These are phyloP conservation scores for Astatotilapia flaviijosephi DNA, from an alignment of 2,113 vertebrate species.

Conservation along the genomic window DNA sequence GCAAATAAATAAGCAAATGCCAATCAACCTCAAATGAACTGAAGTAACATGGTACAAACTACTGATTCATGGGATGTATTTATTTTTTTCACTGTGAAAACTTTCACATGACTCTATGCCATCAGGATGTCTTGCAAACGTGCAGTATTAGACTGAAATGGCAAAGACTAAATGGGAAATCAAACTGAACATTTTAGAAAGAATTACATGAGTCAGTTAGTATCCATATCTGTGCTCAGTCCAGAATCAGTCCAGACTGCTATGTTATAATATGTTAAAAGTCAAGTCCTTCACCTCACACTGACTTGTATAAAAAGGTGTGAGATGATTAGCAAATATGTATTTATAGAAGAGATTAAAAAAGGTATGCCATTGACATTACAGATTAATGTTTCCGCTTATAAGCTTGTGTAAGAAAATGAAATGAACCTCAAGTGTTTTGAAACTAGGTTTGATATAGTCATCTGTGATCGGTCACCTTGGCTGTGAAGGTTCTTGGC, in stretches of 20 bases:
- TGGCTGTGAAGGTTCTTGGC: neutral
- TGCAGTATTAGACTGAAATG: neutral
- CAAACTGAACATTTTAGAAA: neutral
- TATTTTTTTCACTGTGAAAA: neutral
- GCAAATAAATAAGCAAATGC: neutral
- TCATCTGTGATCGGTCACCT: neutral
- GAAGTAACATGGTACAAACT: neutral
- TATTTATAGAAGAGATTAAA: neutral
- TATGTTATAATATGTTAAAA: neutral
- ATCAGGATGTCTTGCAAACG: neutral
- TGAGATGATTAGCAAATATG: neutral
- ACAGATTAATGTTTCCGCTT: neutral
- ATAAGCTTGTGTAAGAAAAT: neutral
- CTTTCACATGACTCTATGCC: neutral
- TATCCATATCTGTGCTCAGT: neutral
- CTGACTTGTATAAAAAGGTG: neutral
- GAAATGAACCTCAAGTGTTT: neutral
- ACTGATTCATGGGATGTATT: rapidly evolving
- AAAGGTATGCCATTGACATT: neutral
- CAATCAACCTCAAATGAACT: rapidly evolving
- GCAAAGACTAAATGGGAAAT: neutral
- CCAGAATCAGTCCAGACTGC: neutral
- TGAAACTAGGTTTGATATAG: neutral
- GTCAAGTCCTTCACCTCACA: neutral
- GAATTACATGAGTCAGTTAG: neutral